Evolutionary conservation across 2,888 invertebrate genomes (phyloP), one percentile per base, ranked within the genome.

Genomic region (Embidobia sp.): DNA sequence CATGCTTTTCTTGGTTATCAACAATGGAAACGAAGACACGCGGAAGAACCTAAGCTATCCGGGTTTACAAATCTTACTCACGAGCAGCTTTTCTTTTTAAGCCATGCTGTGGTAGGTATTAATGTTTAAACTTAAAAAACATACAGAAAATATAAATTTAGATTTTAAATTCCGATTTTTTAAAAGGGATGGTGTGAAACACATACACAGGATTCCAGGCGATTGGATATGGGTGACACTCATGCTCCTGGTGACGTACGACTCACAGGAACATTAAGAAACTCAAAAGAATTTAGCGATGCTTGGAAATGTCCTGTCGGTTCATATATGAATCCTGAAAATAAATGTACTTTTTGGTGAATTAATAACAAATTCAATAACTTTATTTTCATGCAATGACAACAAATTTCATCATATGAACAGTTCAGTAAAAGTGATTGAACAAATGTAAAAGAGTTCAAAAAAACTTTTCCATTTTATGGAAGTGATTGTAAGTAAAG

Each of bases 151-250:
- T n/a, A n/a, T n/a, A n/a, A n/a, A n/a, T n/a, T n/a, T n/a, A n/a
- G n/a, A n/a, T n/a, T n/a, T n/a, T n/a, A n/a, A n/a, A n/a, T n/a
- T 7, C 15, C 13, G 3, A 1, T 31, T 16, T 81, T 80, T 81
- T 79, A 86, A 31, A 89, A 95, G 95, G 90, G 96, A 6, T 97
- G 97, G 97, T 97, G 97, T 87, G 95, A 96, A 86, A 92, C 93
- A 18, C 92, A 92, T 76, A 94, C 93, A 27, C 90, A 90, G 15
- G 92, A 92, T 19, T 92, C 94, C 0, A 86, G 94, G 7, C 90
- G 90, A 29, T 91, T 91, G 78, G 93, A 94, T 64, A 85, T 95
- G 3, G 91, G 92, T 70, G 95, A 96, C 81, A 93, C 93, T 48
- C 96, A 96, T 84, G 93, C 94, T 70, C 96, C 96, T 0, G 93